Evolutionary conservation across 2,888 invertebrate genomes (phyloP), one percentile per base, ranked within the genome.

Genomic region (Griposia aprilina): DNA sequence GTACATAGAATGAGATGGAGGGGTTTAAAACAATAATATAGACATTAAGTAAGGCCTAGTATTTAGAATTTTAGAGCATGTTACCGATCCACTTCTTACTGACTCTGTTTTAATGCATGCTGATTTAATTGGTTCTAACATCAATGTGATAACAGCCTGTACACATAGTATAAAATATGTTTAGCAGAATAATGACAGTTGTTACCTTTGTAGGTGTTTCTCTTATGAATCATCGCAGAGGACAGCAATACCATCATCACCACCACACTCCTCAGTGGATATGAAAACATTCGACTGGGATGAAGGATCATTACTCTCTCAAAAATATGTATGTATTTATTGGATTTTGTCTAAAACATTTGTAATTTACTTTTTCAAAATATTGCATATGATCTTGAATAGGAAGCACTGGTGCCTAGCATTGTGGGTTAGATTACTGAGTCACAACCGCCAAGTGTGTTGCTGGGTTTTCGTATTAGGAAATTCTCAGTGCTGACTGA

Each of bases 181-280:
- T 41, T 60, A n/a, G 20, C 60, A 71, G 57, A 66, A 67, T 81
- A 85, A 71, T 84, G 20, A 81, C 52, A 20, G 36, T 66, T 77
- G 17, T 36, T 13, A 76, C 78, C 63, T 78, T 89, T 94, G 75
- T 92, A 98, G 98, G 97, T 98, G 98, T 92, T 97, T 98, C 89
- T 98, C 98, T 2, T 98, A 98, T 89, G 98, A 98, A 90, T 97
- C 97, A 66, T 96, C 97, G 26, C 98, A 98, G 91, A 96, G 97
- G 83, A 94, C 97, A 69, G 96, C 97, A 41, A 96, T 97, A 86
- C 94, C 97, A 0, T 91, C 96, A 0, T 96, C 97, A 15, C 96
- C 97, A 48, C 97, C 97, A 15, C 96, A 94, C 81, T 90, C 96
- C 5, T 93, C 96, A 2, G 90, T 96, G 59, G 97, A 97, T 81